phyloP scores from a whole-genome alignment of 2,888 invertebrate genomes.

The Pycnomerus fuliginosus region DNA sequence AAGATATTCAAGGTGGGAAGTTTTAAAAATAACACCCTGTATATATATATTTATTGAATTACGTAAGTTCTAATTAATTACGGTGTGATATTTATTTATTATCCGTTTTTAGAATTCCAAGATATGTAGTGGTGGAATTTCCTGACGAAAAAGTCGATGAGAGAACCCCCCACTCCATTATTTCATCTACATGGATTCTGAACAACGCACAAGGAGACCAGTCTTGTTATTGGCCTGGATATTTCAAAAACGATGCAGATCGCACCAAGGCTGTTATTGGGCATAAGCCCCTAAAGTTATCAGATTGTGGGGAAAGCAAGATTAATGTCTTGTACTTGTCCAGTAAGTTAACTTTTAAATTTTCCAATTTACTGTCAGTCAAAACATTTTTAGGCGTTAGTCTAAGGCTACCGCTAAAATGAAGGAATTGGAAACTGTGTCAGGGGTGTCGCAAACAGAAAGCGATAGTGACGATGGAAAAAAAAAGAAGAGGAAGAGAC shows the following conservation, averaged over 20 bases:
- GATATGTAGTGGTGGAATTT: constrained; percentile 2
- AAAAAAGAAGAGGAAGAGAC: too few species aligned
- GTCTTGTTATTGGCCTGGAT: constrained; percentile 2
- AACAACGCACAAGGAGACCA: not conserved
- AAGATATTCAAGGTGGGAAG: not conserved
- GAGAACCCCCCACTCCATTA: not conserved
- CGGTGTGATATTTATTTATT: not conserved
- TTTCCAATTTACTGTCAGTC: not conserved
- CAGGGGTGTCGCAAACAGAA: constrained; percentile 1
- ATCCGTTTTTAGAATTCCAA: not conserved
- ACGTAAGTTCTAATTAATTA: not conserved
- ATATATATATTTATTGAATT: not conserved
- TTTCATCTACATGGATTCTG: constrained; percentile 1
- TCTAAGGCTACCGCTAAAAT: not conserved
- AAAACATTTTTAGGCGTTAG: not conserved
- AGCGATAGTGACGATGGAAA: not conserved
- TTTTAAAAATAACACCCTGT: not conserved
- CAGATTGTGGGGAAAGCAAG: not conserved
- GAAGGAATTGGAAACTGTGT: not conserved
- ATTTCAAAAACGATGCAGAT: constrained; percentile 1
- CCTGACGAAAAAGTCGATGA: constrained; percentile 1
- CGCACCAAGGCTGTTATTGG: not conserved
- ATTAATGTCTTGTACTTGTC: not conserved
- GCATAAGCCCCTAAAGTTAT: not conserved
- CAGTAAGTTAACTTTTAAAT: not conserved